These are phyloP conservation scores for Oceanites oceanicus DNA, from an alignment of 2,113 vertebrate genomes.

Conservation along the genomic window DNA sequence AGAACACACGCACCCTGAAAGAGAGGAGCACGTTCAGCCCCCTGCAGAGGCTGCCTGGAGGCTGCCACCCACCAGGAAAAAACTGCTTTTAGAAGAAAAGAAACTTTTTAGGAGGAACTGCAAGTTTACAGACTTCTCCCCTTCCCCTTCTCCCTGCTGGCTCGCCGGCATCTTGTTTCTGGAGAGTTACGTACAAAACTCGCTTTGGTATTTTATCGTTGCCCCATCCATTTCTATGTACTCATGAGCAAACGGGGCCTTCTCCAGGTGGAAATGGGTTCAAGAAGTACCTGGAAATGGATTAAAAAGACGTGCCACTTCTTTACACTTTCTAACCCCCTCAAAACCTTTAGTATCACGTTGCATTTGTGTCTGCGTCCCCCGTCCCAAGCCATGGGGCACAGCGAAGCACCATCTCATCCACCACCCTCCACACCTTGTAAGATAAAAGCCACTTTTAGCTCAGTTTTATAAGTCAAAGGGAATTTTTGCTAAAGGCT, in stretches of 20 bases:
- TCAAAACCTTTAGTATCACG: accelerated
- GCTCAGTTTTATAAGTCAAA: neutral
- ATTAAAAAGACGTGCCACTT: neutral
- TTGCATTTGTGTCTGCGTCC: neutral
- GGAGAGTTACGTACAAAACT: neutral
- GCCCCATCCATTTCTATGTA: too few species aligned
- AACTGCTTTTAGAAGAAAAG: too few species aligned
- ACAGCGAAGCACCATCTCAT: neutral
- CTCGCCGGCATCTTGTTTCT: accelerated
- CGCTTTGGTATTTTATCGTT: neutral
- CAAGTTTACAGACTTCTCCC: neutral
- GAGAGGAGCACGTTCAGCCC: neutral
- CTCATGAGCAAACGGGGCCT: neutral
- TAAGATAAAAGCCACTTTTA: neutral
- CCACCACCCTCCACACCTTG: too few species aligned
- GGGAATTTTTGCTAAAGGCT: neutral
- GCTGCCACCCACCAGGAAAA: too few species aligned
- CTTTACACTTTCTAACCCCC: neutral
- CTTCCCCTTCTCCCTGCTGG: too few species aligned
- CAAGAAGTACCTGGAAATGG: neutral
- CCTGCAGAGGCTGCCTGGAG: neutral
- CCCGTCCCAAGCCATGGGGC: neutral
- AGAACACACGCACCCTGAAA: neutral
- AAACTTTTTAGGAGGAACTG: too few species aligned
- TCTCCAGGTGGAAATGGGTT: neutral